Evolutionary conservation across 2,113 vertebrate species (phyloP).

Genomic region (Peromyscus californicus): DNA sequence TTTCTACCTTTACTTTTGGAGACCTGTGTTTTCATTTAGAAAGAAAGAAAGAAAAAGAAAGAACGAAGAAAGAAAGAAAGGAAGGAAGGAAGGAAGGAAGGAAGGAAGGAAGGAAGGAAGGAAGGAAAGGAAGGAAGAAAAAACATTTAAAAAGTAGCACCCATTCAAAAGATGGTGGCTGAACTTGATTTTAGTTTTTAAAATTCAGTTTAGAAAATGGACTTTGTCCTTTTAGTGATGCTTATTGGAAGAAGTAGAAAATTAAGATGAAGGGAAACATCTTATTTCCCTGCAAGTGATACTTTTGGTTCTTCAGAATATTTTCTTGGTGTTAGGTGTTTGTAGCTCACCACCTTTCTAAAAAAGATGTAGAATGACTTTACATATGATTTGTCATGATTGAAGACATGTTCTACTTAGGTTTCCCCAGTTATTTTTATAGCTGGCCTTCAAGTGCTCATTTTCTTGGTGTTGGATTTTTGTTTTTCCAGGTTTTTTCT

Average conservation of each 20-base stretch:
- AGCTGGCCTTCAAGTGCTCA: not conserved
- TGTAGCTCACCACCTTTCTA: not conserved
- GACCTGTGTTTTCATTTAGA: not conserved
- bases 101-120: not conserved
- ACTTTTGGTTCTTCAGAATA: not conserved
- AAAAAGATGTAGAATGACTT: slow-evolving; percentile 14
- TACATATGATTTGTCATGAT: not conserved
- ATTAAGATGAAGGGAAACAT: slow-evolving; percentile 20
- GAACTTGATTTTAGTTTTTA: slow-evolving; percentile 6
- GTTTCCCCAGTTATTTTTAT: not conserved
- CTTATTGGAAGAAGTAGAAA: slow-evolving; percentile 39
- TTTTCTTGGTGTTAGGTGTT: slow-evolving; percentile 5
- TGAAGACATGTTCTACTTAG: not conserved
- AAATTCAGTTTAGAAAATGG: slow-evolving; percentile 29
- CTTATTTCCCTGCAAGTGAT: not conserved
- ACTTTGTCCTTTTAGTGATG: slow-evolving; percentile 5
- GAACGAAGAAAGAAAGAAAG: too few species aligned
- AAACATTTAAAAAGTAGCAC: not conserved
- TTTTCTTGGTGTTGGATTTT: slow-evolving; percentile 42
- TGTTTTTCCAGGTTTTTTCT: not conserved
- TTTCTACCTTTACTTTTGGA: not conserved
- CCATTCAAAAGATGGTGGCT: not conserved
- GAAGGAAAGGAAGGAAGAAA: too few species aligned
- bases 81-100: too few species aligned
- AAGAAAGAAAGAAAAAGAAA: not conserved